Conservation (phyloP, 2,797 vertebrate species). For the Oceanodroma leucorhoa region DNA sequence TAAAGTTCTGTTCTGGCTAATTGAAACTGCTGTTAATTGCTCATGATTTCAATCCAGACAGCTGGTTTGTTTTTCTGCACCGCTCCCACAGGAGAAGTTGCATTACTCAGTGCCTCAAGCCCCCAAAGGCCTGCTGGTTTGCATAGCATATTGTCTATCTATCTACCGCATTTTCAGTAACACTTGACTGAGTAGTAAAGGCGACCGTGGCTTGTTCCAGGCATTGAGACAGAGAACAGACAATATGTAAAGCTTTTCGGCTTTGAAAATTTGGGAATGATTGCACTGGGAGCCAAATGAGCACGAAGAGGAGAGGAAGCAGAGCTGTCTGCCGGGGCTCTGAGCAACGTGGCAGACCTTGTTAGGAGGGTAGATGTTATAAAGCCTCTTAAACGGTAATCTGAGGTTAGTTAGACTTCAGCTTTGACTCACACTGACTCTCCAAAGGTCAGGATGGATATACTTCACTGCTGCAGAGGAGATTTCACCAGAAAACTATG, state of each 20-base stretch:
- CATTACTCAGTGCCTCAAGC: constrained; percentile 15
- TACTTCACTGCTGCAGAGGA: not conserved
- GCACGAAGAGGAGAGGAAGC: not conserved
- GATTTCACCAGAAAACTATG: not conserved
- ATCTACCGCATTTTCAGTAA: not conserved
- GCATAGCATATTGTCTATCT: constrained; percentile 3
- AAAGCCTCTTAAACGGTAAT: not conserved
- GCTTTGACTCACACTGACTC: not conserved
- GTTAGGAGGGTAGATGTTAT: not conserved
- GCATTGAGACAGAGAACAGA: not conserved
- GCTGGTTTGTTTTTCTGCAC: constrained; percentile 38
- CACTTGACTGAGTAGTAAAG: not conserved
- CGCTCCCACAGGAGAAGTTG: not conserved
- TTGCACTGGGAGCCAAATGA: not conserved
- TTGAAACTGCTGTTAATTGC: constrained; percentile 46
- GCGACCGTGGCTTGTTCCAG: not conserved
- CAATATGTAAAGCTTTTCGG: not conserved
- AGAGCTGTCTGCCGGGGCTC: not conserved
- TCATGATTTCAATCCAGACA: constrained; percentile 47
- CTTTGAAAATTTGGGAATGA: not conserved
- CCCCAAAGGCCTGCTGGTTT: not conserved
- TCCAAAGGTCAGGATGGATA: not conserved
- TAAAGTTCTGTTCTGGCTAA: constrained; percentile 19
- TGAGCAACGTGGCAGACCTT: not conserved
- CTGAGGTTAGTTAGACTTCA: not conserved